phyloP scores from a whole-genome alignment of 2,888 invertebrate species.

The Trilocha varians region DNA sequence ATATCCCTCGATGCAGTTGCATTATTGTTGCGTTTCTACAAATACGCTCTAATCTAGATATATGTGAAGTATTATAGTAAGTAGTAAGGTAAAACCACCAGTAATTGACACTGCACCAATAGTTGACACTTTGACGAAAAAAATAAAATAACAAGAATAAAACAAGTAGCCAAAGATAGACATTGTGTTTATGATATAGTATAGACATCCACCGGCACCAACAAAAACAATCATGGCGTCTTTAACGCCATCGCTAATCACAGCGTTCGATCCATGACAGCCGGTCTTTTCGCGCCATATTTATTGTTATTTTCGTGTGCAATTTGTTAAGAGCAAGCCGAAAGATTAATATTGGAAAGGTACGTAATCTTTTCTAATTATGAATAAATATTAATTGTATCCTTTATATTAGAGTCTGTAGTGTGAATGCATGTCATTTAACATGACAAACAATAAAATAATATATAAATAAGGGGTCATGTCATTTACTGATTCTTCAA shows the following conservation, averaged over 20 bases:
- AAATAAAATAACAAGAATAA: background rate
- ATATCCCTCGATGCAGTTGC: too few relatives aligned
- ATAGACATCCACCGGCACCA: slow-evolving; percentile 5
- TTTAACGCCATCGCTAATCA: background rate
- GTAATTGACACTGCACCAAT: slow-evolving; percentile 1
- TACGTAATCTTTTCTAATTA: slow-evolving; percentile 5
- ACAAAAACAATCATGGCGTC: slow-evolving; percentile 1
- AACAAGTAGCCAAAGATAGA: background rate
- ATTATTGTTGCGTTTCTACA: too few relatives aligned
- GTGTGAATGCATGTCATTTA: slow-evolving; percentile 6
- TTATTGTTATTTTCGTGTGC: slow-evolving; percentile 8
- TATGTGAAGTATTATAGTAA: too few relatives aligned
- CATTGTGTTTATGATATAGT: slow-evolving; percentile 4
- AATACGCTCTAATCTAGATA: too few relatives aligned
- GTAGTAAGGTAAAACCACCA: slow-evolving; percentile 3
- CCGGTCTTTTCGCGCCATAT: background rate
- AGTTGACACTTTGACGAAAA: slow-evolving; percentile 1
- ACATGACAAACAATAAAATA: slow-evolving; percentile 4
- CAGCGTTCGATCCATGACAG: background rate
- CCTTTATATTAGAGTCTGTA: slow-evolving; percentile 6
- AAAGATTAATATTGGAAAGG: slow-evolving; percentile 7
- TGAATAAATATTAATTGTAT: slow-evolving; percentile 6
- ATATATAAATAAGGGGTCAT: slow-evolving; percentile 3
- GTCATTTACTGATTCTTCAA: slow-evolving; percentile 6
- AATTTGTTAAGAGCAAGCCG: slow-evolving; percentile 7